Conservation (phyloP, 2,113 vertebrate genomes). For the Crotalus tigris region DNA sequence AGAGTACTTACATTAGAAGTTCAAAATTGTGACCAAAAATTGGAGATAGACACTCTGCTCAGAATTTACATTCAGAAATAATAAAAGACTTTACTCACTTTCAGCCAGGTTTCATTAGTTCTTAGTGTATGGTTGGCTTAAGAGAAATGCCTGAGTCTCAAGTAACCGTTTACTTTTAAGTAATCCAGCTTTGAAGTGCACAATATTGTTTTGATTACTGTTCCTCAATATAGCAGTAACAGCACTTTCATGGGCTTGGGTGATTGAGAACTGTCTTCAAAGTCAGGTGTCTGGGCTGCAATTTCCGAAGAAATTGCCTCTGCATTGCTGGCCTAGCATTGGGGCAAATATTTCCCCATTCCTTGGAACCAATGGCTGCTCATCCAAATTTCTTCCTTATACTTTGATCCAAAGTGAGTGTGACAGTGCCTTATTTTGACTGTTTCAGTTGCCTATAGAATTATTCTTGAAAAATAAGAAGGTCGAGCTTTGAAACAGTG, state of each 20-base stretch:
- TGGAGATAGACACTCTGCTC: neutral
- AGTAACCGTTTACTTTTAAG: neutral
- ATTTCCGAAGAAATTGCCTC: neutral
- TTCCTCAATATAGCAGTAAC: neutral
- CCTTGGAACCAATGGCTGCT: neutral
- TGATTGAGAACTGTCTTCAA: neutral
- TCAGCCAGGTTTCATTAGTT: neutral
- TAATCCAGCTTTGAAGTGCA: neutral
- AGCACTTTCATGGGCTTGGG: neutral
- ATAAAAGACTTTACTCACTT: neutral
- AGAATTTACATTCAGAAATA: neutral
- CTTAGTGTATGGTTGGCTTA: neutral
- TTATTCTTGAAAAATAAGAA: neutral
- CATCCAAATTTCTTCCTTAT: neutral
- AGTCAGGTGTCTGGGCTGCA: neutral
- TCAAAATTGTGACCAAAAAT: neutral
- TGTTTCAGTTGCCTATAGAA: neutral
- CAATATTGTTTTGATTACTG: neutral
- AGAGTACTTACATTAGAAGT: too few species aligned
- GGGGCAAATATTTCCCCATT: neutral
- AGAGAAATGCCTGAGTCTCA: neutral
- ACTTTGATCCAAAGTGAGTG: neutral
- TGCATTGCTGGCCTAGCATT: neutral
- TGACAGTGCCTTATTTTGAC: neutral
- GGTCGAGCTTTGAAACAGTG: neutral